Base-by-base conservation (phyloP, 2,113 vertebrate species). In the Psammodynastes pulverulentus region DNA sequence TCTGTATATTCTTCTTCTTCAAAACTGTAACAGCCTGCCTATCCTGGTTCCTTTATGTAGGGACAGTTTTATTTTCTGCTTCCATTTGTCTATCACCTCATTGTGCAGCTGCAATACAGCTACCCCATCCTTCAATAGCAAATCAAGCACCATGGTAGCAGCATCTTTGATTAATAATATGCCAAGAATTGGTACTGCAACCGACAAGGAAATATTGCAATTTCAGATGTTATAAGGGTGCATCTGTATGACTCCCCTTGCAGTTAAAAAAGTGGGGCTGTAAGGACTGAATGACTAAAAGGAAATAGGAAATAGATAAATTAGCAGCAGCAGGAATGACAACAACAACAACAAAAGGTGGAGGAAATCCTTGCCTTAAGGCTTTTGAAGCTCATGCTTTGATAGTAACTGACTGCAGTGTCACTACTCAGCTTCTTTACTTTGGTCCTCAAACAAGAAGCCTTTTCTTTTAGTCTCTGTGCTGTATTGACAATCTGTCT, bases 381-480 rank as follows among this genome's bases (percentile, higher is more conserved):
- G 90, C 12, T 92, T 91, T 94, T 88, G 58, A 0, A 0, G 49
- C 23, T 1, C 4, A 67, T 84, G 88, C 86, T 84, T 56, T 93
- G 91, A 5, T 24, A 53, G 39, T 89, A 53, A 91, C 19, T 67
- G 79, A 67, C 21, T 72, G 39, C n/a, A 43, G 24, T 34, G 86
- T 12, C 91, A 56, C 9, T 23, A 79, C 86, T 12, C 43, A 93
- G n/a, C 52, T 34, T 67, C 0, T 51, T 89, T 94, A 12, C 89
- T 12, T 2, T 0, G 1, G 72, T 86, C 92, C 19, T 92, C 58
- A 89, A 90, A 0, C 91, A 90, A 94, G 79, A 94, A 86, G 88
- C 84, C n/a, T 29, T 94, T 93, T 53, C 39, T 93, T 93, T 85
- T 88, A 95, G 67, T 94, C 92, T 93, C 93, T 39, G 93, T 92